phyloP scores from a whole-genome alignment of 2,113 vertebrate species.

The Sarotherodon lohbergeri region DNA sequence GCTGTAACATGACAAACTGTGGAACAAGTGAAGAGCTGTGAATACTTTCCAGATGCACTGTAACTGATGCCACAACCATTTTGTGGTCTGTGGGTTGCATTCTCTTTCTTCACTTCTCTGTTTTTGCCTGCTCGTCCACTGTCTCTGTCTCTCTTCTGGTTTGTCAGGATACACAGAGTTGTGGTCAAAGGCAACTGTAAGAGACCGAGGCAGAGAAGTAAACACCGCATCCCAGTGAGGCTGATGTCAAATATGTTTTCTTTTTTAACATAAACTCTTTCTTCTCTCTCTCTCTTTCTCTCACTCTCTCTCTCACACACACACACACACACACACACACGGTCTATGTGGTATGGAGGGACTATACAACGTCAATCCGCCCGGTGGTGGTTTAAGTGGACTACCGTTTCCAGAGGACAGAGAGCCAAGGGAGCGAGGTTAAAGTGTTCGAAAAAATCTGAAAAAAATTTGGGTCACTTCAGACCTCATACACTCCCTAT shows the following conservation, averaged over 20 bases:
- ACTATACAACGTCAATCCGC: too few relatives aligned
- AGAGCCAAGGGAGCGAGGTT: too few relatives aligned
- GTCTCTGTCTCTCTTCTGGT: slow-evolving; percentile 1
- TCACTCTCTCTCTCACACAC: neutral
- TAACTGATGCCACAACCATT: slow-evolving; percentile 45
- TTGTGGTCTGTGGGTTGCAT: slow-evolving; percentile 60
- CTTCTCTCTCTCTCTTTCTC: neutral
- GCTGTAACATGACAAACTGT: neutral
- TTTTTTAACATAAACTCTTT: slow-evolving; percentile 30
- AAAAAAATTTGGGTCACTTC: too few relatives aligned
- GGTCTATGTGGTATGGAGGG: too few relatives aligned
- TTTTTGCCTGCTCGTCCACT: neutral
- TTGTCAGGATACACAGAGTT: slow-evolving; percentile 50
- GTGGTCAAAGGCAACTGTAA: slow-evolving; percentile 50
- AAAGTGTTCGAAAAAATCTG: too few relatives aligned
- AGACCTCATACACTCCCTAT: too few relatives aligned
- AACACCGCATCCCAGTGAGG: slow-evolving; percentile 31
- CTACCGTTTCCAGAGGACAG: too few relatives aligned
- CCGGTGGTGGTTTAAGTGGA: too few relatives aligned
- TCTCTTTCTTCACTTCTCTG: slow-evolving; percentile 39
- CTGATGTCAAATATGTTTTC: slow-evolving; percentile 32
- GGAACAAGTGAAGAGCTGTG: neutral
- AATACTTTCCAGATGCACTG: neutral
- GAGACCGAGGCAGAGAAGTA: slow-evolving; percentile 37
- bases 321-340: neutral